Evolutionary conservation across 2,797 vertebrate genomes (phyloP).

Genomic region (Pyrocephalus nanus): DNA sequence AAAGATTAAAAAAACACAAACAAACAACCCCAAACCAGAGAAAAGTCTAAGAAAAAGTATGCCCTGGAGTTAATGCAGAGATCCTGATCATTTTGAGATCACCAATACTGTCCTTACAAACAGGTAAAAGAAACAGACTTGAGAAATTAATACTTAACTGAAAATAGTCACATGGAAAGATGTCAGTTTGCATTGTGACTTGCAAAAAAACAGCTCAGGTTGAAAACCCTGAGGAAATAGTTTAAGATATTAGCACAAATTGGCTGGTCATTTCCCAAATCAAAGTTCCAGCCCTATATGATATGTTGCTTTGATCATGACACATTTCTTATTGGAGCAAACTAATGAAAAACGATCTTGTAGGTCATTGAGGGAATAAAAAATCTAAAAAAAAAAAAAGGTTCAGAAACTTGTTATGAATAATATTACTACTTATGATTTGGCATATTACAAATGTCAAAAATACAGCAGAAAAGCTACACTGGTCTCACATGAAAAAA

Average conservation of each 20-base stretch:
- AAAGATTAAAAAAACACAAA: not conserved
- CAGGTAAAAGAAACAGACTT: not conserved
- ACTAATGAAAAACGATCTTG: not conserved
- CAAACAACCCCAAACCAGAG: not conserved
- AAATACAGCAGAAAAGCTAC: not conserved
- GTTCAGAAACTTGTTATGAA: not conserved
- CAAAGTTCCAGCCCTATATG: not conserved
- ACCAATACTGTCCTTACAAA: not conserved
- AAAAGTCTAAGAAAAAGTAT: not conserved
- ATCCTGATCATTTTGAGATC: not conserved
- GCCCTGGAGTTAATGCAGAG: not conserved
- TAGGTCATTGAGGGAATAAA: not conserved
- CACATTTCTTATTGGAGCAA: not conserved
- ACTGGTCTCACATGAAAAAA: not conserved
- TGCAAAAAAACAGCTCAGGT: not conserved
- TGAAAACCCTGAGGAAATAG: not conserved
- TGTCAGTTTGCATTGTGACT: not conserved
- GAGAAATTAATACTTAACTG: not conserved
- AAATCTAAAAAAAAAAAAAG: not conserved
- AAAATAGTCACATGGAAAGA: not conserved
- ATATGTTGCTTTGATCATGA: not conserved
- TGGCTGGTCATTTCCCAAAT: not conserved
- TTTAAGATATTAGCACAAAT: not conserved
- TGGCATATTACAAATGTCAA: not conserved
- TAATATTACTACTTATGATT: not conserved